Base-by-base conservation (phyloP, 2,888 invertebrate genomes). In the Muschampia plurimacula region DNA sequence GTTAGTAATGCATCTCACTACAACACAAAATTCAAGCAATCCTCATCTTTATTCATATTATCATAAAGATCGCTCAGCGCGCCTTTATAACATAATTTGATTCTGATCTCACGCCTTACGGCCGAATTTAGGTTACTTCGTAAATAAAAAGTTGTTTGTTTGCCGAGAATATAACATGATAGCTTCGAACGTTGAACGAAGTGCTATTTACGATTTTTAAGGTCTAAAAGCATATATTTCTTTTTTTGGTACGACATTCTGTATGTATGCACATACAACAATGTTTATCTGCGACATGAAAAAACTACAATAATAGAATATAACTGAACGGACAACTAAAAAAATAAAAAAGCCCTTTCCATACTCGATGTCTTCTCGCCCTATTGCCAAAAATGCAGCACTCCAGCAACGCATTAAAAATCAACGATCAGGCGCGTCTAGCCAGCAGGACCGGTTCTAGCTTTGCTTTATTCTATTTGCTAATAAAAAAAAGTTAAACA, bases 381-480 rank as follows among this genome's bases (percentile, higher is more conserved):
- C 86, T 87, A 88, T 91, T 88, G 86, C 88, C 89, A 85, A 90
- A 91, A 89, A 88, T 89, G 86, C 88, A 86, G 82, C 79, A 77
- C 84, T 85, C 83, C 76, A 83, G 74, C 81, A 86, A 12, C 84
- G 84, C 86, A 86, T 89, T 89, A 87, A 88, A 89, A 89, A 88
- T 86, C 85, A 84, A 83, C 85, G 82, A 82, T 82, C 79, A 78
- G 12, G 69, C 46, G 72, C 86, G 79, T 82, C 76, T 74, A 6
- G 13, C 69, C 77, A 74, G 87, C 82, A 46, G 46, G 74, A 71
- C 77, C 73, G 46, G 63, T 68, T 64, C 44, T 70, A 71, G 63
- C 13, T 32, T 32, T 52, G 36, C 44, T 64, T 69, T 74, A 55
- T 62, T 28, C 15, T 59, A 64, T 64, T 49, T 60, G 15, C 49